Evolutionary conservation across 2,797 vertebrate genomes (phyloP), one percentile per base, ranked within the genome.

Genomic region (Typhlichthys subterraneus): DNA sequence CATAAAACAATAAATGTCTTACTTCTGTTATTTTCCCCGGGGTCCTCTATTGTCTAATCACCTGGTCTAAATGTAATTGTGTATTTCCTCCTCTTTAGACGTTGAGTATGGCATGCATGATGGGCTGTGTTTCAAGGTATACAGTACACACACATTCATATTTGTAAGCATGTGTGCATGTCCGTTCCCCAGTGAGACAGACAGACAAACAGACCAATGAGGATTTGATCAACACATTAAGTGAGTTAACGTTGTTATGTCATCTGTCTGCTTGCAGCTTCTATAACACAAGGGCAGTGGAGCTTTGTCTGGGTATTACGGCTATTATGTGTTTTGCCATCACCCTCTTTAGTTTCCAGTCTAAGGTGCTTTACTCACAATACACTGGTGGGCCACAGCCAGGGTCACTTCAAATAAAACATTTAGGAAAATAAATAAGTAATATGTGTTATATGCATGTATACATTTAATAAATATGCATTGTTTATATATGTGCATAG

Each of bases 311-410:
- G 59, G 94, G 94, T 1, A 96, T 98, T 88, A 98, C 97, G 0
- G 91, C 95, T 4, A 73, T 95, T 13, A 96, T 98, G 70, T 97
- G 96, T 84, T 88, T 98, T 2, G 95, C 94, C 0, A 93, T 99
- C 85, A 96, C 94, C 0, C 45, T 97, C 85, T 97, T 97, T 92
- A 99, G 96, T 88, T 98, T 98, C 90, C 96, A 98, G 87, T 94
- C 90, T 77, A 97, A 94, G 93, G 97, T 38, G 33, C 33, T 38
- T 38, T 38, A 38, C 33, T 38, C 6, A 6, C 33, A 38, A 5
- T 38, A 38, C 6, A 23, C 19, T 23, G 3, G 23, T 23, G 23
- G 23, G 23, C 23, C 23, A 23, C 23, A 23, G 23, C 23, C 23
- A 23, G 23, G 23, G 23, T 38, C 5, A 6, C 33, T 38, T 38